Conservation (phyloP, 2,113 vertebrate species). For the Falcunculus frontatus region DNA sequence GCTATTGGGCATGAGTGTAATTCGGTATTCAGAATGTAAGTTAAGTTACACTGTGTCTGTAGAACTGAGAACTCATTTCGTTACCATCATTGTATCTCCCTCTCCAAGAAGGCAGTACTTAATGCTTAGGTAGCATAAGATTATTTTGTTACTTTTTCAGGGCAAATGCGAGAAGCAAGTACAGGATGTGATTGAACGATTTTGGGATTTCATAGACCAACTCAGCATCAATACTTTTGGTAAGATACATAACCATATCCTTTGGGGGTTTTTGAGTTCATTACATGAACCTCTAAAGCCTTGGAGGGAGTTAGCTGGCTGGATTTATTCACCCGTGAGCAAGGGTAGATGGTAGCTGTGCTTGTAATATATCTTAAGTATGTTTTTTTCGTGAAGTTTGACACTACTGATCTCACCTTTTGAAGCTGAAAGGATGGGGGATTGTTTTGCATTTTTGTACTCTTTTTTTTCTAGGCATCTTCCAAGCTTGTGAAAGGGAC, state of each 20-base stretch:
- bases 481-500: neutral
- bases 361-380: neutral
- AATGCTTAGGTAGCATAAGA: neutral
- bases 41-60: neutral
- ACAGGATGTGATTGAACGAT: conserved; percentile 93
- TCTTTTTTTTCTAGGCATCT: neutral
- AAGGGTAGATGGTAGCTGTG: neutral
- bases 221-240: conserved; percentile 96
- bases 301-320: neutral
- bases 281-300: neutral
- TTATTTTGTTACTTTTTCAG: conserved; percentile 56
- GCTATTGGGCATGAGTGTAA: neutral
- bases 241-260: conserved; percentile 49
- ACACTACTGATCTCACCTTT: neutral
- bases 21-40: neutral
- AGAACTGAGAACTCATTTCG: neutral
- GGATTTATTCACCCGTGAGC: neutral
- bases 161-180: conserved; percentile 98
- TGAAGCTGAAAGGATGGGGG: neutral
- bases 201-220: conserved; percentile 99
- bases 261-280: neutral
- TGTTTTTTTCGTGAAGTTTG: neutral
- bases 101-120: neutral
- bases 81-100: neutral
- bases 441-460: neutral